Evolutionary conservation across 2,888 invertebrate genomes (phyloP).

Genomic region (Cephalotes varians): DNA sequence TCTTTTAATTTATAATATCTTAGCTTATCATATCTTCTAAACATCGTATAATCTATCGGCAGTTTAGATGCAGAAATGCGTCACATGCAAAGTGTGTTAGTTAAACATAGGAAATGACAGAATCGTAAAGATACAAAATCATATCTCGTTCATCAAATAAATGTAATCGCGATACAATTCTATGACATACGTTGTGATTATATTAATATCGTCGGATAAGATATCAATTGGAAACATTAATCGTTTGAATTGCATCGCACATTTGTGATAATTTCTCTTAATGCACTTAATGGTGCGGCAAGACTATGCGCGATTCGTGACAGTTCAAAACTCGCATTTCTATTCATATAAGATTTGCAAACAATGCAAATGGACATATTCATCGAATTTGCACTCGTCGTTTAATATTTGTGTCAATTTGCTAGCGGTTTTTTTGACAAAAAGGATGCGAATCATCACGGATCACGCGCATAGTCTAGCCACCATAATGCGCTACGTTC

Average conservation of each 20-base stretch:
- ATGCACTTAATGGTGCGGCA: too few species aligned
- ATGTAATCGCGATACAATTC: background rate
- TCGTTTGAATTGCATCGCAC: background rate
- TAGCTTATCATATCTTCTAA: background rate
- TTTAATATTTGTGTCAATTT: too few species aligned
- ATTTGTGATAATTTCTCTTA: slow-evolving; percentile 1
- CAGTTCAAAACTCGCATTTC: too few species aligned
- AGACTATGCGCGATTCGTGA: too few species aligned
- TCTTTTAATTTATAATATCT: background rate
- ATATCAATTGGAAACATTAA: background rate
- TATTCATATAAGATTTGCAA: too few species aligned
- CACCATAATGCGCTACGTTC: background rate
- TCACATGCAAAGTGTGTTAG: background rate
- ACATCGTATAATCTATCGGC: background rate
- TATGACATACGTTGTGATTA: background rate
- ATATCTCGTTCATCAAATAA: background rate
- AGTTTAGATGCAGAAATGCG: background rate
- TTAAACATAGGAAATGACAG: background rate
- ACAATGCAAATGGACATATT: too few species aligned
- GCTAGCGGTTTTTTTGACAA: too few species aligned
- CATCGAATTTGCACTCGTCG: too few species aligned
- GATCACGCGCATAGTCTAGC: too few species aligned
- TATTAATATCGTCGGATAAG: slow-evolving; percentile 5
- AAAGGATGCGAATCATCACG: too few species aligned
- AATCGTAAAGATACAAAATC: background rate